A percentile compares a stretch with the other conserved stretches of the same genome.
phyloP scores from a whole-genome alignment of 2,797 vertebrate genomes.

The Manis pentadactyla region DNA sequence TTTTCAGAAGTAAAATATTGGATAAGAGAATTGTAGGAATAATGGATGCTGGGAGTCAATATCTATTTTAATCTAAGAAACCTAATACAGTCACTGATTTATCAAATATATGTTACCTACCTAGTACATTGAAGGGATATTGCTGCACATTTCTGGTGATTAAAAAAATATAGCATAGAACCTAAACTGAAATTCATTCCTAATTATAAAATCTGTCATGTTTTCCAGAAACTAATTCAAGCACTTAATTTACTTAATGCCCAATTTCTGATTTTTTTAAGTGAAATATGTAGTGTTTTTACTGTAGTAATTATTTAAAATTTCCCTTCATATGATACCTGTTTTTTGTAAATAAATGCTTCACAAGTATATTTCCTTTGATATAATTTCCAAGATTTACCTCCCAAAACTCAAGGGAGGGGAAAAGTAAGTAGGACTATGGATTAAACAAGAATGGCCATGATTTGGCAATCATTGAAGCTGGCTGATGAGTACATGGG shows the following conservation, averaged over 20 bases:
- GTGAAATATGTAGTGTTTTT: background rate
- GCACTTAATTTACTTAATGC: background rate
- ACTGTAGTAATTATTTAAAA: background rate
- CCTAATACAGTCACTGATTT: background rate
- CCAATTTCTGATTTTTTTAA: slow-evolving; percentile 23
- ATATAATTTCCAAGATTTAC: slow-evolving; percentile 12
- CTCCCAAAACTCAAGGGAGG: background rate
- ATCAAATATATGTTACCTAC: background rate
- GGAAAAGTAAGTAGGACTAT: background rate
- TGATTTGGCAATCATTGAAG: background rate
- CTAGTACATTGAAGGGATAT: background rate
- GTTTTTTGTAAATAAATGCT: slow-evolving; percentile 1
- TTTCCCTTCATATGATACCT: background rate
- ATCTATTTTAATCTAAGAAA: background rate
- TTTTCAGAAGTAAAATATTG: background rate
- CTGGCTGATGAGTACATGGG: background rate
- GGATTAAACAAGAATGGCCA: background rate
- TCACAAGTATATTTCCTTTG: background rate
- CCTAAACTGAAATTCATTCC: background rate
- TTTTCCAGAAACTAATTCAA: slow-evolving; percentile 23
- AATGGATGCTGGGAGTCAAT: background rate
- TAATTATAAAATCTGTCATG: background rate
- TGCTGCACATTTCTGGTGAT: background rate
- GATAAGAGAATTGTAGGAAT: background rate
- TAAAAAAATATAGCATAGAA: background rate